Conservation (phyloP, 2,113 vertebrate genomes). For the Symphodus melops region DNA sequence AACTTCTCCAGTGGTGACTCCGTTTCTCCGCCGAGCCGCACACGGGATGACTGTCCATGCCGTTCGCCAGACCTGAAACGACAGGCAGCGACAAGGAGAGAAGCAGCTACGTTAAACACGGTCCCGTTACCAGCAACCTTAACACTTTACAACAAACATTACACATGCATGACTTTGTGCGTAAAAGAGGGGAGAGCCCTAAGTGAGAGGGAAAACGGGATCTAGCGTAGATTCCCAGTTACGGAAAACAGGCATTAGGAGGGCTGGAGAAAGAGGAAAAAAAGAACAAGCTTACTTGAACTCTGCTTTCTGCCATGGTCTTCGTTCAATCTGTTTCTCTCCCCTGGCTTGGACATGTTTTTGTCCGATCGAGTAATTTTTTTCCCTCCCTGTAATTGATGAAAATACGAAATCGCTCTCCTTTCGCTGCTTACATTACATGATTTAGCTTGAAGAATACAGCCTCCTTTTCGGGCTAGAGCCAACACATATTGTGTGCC, state of each 20-base stretch:
- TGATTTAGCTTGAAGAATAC: slow-evolving; percentile 88
- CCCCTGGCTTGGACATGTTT: slow-evolving; percentile 92
- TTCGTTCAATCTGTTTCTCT: slow-evolving; percentile 89
- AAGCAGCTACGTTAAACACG: slow-evolving; percentile 57
- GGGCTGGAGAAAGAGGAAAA: slow-evolving; percentile 64
- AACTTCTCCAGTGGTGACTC: slow-evolving; percentile 99
- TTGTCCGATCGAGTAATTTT: slow-evolving; percentile 84
- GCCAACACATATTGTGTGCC: slow-evolving; percentile 95
- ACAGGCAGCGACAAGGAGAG: slow-evolving; percentile 57
- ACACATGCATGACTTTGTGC: slow-evolving; percentile 56
- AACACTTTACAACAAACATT: slow-evolving; percentile 49
- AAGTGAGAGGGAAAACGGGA: slow-evolving; percentile 57
- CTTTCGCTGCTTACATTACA: slow-evolving; percentile 88
- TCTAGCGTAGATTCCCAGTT: slow-evolving; percentile 73
- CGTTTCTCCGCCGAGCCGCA: slow-evolving; percentile 95
- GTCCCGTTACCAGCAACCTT: slow-evolving; percentile 44
- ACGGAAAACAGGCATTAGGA: slow-evolving; percentile 78
- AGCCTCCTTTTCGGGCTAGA: slow-evolving; percentile 90
- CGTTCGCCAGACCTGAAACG: slow-evolving; percentile 95
- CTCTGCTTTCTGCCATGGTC: slow-evolving; percentile 94
- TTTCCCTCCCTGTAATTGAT: slow-evolving; percentile 68
- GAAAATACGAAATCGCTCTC: slow-evolving; percentile 84
- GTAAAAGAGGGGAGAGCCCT: slow-evolving; percentile 13
- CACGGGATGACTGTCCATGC: slow-evolving; percentile 94
- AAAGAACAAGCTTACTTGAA: slow-evolving; percentile 90